These are phyloP conservation scores for Odontamblyopus rebecca DNA, from an alignment of 2,797 vertebrate species.

Conservation along the genomic window DNA sequence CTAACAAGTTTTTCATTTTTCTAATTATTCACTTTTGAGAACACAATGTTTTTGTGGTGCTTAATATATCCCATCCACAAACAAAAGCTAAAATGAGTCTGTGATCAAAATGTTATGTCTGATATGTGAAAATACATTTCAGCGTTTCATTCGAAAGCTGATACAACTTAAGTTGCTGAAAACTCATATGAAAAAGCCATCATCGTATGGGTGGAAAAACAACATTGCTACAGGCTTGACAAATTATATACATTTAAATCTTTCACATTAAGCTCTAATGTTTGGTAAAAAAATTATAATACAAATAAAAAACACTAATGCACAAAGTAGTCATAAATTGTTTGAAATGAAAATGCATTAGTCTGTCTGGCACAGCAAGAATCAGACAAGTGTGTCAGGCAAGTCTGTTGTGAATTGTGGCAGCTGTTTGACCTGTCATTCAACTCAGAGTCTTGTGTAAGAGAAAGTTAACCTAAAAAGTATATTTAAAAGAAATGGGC, in stretches of 20 bases:
- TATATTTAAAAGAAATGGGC: background rate
- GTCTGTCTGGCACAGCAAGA: background rate
- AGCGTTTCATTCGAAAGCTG: background rate
- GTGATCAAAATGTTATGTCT: background rate
- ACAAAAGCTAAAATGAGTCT: background rate
- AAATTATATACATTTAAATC: constrained; percentile 4
- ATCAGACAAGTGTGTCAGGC: constrained; percentile 12
- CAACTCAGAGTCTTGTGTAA: constrained; percentile 1
- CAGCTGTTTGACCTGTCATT: constrained; percentile 13
- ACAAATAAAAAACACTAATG: constrained; percentile 7
- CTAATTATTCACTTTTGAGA: background rate
- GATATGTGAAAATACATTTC: background rate
- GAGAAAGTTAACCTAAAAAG: background rate
- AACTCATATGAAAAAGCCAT: background rate
- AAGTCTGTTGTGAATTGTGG: background rate
- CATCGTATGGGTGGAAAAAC: background rate
- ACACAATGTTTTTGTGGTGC: background rate
- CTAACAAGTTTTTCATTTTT: background rate
- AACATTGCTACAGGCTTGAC: background rate
- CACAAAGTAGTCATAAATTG: constrained; percentile 2
- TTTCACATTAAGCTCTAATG: background rate
- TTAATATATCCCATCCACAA: background rate
- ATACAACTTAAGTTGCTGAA: background rate
- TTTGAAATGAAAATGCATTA: constrained; percentile 5
- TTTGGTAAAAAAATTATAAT: no score